phyloP scores from a whole-genome alignment of 2,113 vertebrate genomes.

The Nibea albiflora region DNA sequence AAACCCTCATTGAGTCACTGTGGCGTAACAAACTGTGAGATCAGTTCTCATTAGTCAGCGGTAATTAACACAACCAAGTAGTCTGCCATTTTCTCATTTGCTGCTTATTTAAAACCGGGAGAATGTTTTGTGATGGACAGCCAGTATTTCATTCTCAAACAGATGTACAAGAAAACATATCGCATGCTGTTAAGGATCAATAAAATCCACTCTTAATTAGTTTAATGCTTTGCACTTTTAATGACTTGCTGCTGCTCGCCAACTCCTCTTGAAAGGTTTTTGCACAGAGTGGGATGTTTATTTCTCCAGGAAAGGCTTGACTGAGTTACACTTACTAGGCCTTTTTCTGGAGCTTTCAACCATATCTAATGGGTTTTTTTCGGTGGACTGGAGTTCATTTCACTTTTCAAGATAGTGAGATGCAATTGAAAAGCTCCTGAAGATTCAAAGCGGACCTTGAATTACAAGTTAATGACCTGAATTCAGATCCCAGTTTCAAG shows the following conservation, averaged over 20 bases:
- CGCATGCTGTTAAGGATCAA: conserved; percentile 51
- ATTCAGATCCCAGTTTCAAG: neutral
- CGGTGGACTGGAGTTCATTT: neutral
- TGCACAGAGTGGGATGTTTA: conserved; percentile 14
- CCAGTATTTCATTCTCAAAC: neutral
- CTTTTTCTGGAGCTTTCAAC: neutral
- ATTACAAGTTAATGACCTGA: neutral
- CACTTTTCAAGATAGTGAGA: neutral
- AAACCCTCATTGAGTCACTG: conserved; percentile 3
- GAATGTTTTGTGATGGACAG: neutral
- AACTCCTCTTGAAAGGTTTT: conserved; percentile 27
- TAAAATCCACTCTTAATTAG: conserved; percentile 41
- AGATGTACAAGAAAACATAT: conserved; percentile 22
- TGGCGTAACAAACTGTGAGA: conserved; percentile 2
- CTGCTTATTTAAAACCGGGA: neutral
- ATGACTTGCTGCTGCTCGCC: conserved; percentile 1
- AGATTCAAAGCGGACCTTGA: neutral
- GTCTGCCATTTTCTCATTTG: neutral
- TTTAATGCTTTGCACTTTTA: conserved; percentile 39
- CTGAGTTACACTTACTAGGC: neutral
- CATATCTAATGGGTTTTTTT: neutral
- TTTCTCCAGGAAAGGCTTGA: neutral
- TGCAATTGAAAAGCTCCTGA: neutral
- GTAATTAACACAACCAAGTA: conserved; percentile 23
- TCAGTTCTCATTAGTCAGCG: conserved; percentile 4